Evolutionary conservation across 2,113 vertebrate genomes (phyloP).

Genomic region (Dolichallabes microphthalmus): DNA sequence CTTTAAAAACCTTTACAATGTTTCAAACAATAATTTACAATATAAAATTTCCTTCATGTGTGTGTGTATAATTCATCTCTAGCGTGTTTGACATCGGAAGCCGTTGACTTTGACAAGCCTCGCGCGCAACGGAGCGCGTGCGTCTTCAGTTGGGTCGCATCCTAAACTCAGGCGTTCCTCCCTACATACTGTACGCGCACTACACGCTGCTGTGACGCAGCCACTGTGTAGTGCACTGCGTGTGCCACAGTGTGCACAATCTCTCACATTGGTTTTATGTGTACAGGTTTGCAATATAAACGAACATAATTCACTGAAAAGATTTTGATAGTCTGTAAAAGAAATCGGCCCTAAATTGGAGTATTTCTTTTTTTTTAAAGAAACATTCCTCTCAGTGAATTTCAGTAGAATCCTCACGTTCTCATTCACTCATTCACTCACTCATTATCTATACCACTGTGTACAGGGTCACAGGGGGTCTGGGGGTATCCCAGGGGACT

Average conservation of each 20-base stretch:
- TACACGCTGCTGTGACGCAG: background rate
- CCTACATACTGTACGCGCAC: background rate
- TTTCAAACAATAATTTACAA: background rate
- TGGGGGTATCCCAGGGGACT: too few species aligned
- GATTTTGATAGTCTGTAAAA: background rate
- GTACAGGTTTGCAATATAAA: background rate
- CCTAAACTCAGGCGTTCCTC: background rate
- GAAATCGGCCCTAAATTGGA: background rate
- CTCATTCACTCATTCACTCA: too few species aligned
- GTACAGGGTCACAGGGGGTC: too few species aligned
- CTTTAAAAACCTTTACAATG: background rate
- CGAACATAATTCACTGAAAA: background rate
- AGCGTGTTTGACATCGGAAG: conserved; percentile 13
- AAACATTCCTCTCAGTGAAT: background rate
- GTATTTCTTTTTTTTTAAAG: background rate
- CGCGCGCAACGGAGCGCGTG: background rate
- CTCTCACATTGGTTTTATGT: background rate
- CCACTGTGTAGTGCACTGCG: background rate
- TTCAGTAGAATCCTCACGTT: conserved; percentile 19
- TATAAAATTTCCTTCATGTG: background rate
- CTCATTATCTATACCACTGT: too few species aligned
- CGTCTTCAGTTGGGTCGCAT: background rate
- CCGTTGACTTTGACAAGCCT: conserved; percentile 3
- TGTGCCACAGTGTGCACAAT: background rate
- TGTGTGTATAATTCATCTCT: background rate